Evolutionary conservation across 2,888 invertebrate species (phyloP).

Genomic region (Corbicula japonica): DNA sequence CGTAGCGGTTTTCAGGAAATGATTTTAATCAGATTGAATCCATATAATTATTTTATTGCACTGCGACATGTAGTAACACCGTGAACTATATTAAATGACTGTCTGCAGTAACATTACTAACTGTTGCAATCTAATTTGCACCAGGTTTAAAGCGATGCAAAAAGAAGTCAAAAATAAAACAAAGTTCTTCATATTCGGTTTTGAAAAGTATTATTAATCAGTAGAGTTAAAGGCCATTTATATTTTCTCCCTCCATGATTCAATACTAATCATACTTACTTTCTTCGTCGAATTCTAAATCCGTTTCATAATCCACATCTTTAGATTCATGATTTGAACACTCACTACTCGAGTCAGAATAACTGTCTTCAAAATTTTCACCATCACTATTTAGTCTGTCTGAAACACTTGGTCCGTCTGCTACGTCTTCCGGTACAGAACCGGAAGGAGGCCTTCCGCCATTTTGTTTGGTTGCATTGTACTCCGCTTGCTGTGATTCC

Average conservation of each 20-base stretch:
- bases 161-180: too few species aligned
- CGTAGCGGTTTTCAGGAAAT: too few species aligned
- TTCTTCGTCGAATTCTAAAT: slow-evolving; percentile 80
- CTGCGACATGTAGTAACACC: too few species aligned
- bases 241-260: background rate
- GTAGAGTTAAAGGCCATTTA: too few species aligned
- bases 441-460: background rate
- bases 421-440: slow-evolving; percentile 7
- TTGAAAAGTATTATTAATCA: too few species aligned
- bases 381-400: slow-evolving; percentile 56
- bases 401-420: background rate
- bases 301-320: slow-evolving; percentile 81
- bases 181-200: too few species aligned
- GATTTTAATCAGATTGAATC: too few species aligned
- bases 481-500: slow-evolving; percentile 32
- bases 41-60: too few species aligned
- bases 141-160: too few species aligned
- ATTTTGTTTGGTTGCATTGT: slow-evolving; percentile 17
- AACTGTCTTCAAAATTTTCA: slow-evolving; percentile 63
- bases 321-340: slow-evolving; percentile 57
- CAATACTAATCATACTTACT: slow-evolving; percentile 63
- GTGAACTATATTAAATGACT: too few species aligned
- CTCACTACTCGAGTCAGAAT: slow-evolving; percentile 59
- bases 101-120: too few species aligned
- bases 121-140: too few species aligned